A percentile compares a stretch with the other conserved stretches of the same genome.
Evolutionary conservation across 2,888 invertebrate species (phyloP).

Genomic region (Ethmia dodecea): DNA sequence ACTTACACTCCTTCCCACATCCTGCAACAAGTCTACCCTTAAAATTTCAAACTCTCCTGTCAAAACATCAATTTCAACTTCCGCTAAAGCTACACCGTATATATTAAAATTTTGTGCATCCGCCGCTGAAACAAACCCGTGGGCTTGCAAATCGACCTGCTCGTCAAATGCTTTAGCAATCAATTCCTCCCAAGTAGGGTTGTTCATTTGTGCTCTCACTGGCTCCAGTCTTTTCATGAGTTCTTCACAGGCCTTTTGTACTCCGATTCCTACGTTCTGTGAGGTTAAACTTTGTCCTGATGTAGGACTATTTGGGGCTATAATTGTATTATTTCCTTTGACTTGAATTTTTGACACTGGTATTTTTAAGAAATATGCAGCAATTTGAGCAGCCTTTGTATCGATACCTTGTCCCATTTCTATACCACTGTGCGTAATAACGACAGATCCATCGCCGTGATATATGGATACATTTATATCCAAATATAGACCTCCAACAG

Average conservation of each 20-base stretch:
- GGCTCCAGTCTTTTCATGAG: slow-evolving; percentile 44
- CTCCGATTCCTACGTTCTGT: slow-evolving; percentile 42
- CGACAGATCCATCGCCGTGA: slow-evolving; percentile 80
- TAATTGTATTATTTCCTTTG: slow-evolving; percentile 74
- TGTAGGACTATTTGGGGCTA: slow-evolving; percentile 71
- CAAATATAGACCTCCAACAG: slow-evolving; percentile 67
- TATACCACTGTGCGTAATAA: slow-evolving; percentile 80
- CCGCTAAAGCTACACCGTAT: slow-evolving; percentile 78
- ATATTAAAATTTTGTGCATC: slow-evolving; percentile 72
- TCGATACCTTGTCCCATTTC: slow-evolving; percentile 88
- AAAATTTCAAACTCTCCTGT: slow-evolving; percentile 83
- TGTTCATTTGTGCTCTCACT: slow-evolving; percentile 56
- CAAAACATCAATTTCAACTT: slow-evolving; percentile 85
- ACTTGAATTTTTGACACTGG: slow-evolving; percentile 77
- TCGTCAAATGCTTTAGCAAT: slow-evolving; percentile 65
- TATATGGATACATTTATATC: slow-evolving; percentile 78
- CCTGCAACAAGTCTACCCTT: slow-evolving; percentile 83
- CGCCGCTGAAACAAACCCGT: slow-evolving; percentile 60
- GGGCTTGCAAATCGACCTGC: slow-evolving; percentile 73
- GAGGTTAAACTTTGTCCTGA: slow-evolving; percentile 80
- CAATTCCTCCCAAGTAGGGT: slow-evolving; percentile 72
- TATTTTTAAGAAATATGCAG: slow-evolving; percentile 81
- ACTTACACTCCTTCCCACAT: slow-evolving; percentile 82
- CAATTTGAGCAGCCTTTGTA: slow-evolving; percentile 85
- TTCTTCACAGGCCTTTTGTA: slow-evolving; percentile 32